phyloP scores from a whole-genome alignment of 2,113 vertebrate species.

The Python bivittatus region DNA sequence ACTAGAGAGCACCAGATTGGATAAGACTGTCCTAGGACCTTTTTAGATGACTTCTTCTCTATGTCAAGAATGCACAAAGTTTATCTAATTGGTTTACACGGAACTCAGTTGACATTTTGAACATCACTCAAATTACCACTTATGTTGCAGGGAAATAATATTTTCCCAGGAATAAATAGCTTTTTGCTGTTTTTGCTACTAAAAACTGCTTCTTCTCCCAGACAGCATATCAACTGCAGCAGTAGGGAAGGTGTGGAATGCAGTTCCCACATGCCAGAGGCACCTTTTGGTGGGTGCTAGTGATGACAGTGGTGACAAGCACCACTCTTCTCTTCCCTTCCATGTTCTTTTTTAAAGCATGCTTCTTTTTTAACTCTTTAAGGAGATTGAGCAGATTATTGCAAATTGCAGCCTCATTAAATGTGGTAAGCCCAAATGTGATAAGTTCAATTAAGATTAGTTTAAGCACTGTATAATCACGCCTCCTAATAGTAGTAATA shows the following conservation, averaged over 20 bases:
- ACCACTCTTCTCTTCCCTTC: neutral
- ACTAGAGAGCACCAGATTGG: neutral
- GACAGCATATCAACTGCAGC: conserved; percentile 7
- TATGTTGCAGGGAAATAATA: neutral
- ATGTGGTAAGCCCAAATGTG: neutral
- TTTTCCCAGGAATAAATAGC: conserved; percentile 28
- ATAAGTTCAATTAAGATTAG: neutral
- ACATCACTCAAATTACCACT: conserved; percentile 2
- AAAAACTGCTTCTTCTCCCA: neutral
- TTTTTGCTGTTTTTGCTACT: neutral
- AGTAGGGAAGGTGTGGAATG: conserved; percentile 5
- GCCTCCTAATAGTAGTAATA: neutral
- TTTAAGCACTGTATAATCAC: too few relatives aligned
- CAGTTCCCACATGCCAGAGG: conserved; percentile 3
- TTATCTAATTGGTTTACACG: neutral
- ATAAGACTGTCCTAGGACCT: neutral
- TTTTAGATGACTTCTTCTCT: neutral
- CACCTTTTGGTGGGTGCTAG: conserved; percentile 16
- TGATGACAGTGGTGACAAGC: conserved; percentile 1
- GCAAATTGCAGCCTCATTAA: neutral
- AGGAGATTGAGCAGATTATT: neutral
- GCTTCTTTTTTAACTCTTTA: neutral
- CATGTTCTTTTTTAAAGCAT: neutral
- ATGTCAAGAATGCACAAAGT: neutral
- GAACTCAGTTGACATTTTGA: neutral